phyloP scores from a whole-genome alignment of 2,797 vertebrate species.

The Halcyon chelicuti region DNA sequence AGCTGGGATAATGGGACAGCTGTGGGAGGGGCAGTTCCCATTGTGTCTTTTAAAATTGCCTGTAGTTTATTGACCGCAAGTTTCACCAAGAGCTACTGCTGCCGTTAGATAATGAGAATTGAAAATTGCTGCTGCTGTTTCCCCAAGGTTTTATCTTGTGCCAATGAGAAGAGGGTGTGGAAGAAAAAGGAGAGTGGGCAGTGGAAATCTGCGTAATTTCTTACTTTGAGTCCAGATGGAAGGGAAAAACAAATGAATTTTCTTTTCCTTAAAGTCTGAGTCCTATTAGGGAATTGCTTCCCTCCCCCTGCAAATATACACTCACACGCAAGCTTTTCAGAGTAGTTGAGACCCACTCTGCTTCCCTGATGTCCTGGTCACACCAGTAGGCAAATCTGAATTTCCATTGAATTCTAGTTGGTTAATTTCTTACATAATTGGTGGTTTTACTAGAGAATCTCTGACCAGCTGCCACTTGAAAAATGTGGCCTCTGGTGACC shows the following conservation, averaged over 20 bases:
- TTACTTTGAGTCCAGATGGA: conserved; percentile 17
- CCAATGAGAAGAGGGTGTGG: conserved; percentile 4
- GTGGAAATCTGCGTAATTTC: conserved; percentile 18
- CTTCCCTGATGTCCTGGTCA: background rate
- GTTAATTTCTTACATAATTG: background rate
- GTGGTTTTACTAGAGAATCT: background rate
- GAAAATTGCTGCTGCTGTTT: conserved; percentile 69
- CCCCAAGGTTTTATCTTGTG: conserved; percentile 46
- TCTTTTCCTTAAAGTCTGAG: background rate
- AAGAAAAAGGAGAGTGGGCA: background rate
- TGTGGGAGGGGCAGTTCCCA: conserved; percentile 68
- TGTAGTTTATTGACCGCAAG: conserved; percentile 70
- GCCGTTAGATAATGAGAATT: conserved; percentile 69
- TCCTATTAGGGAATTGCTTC: background rate
- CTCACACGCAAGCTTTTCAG: background rate
- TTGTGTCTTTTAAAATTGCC: conserved; percentile 71
- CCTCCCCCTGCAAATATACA: background rate
- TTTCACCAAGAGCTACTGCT: conserved; percentile 71
- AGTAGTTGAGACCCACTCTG: background rate
- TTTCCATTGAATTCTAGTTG: background rate
- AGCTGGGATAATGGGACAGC: conserved; percentile 72
- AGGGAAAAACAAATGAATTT: background rate
- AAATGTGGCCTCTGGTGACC: background rate
- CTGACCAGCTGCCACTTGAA: background rate
- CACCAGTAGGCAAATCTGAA: background rate